Conservation (phyloP, 2,888 invertebrate genomes). For the Unio pictorum region DNA sequence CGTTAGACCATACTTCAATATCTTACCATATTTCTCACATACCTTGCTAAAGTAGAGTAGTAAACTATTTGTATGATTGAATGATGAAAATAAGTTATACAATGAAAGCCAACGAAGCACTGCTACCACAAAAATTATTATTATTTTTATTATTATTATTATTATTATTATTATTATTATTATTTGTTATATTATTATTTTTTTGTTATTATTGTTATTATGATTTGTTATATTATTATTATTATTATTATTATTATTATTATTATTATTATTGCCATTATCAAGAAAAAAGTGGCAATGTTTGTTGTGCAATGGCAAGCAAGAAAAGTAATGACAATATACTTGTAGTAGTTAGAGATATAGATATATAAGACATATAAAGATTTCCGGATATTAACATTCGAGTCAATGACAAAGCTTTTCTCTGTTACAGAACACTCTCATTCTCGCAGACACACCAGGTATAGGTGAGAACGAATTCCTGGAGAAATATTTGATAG, state of each 20-base stretch:
- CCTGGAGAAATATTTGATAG: slow-evolving; percentile 54
- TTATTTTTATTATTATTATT: slow-evolving; percentile 20
- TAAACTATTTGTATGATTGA: not conserved
- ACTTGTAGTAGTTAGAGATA: not conserved
- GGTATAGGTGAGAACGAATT: slow-evolving; percentile 66
- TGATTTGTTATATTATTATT: too few species aligned
- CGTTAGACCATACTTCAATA: not conserved
- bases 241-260: not conserved
- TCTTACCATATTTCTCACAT: not conserved
- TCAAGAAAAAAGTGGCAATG: not conserved
- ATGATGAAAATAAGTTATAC: too few species aligned
- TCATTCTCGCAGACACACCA: slow-evolving; percentile 63
- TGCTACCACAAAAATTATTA: slow-evolving; percentile 16
- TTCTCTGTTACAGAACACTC: slow-evolving; percentile 51
- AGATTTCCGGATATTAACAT: too few species aligned
- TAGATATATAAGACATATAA: too few species aligned
- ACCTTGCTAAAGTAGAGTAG: too few species aligned
- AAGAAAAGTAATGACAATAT: not conserved
- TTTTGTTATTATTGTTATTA: too few species aligned
- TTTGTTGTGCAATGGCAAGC: not conserved
- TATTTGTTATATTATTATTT: too few species aligned
- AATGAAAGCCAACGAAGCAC: too few species aligned
- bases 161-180: too few species aligned
- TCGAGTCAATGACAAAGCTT: too few species aligned
- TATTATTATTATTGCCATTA: slow-evolving; percentile 1